A percentile compares a stretch with the other conserved stretches of the same genome.
These are phyloP conservation scores for Rynchops niger DNA, from an alignment of 2,113 vertebrate species.

Conservation along the genomic window DNA sequence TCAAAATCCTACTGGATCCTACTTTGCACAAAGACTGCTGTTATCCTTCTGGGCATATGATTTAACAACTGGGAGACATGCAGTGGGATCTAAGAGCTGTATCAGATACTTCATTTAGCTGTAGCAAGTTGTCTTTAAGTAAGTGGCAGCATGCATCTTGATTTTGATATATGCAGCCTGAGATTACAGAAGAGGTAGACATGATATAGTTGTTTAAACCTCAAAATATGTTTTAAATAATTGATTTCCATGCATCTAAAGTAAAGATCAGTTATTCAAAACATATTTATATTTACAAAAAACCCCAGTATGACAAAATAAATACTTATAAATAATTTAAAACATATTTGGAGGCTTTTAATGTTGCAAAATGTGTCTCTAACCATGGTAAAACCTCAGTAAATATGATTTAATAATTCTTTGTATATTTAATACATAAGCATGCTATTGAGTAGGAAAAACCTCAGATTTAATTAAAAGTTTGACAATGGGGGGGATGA, in stretches of 20 bases:
- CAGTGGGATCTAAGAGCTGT: background rate
- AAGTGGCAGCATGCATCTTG: background rate
- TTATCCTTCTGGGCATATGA: background rate
- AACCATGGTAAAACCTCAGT: background rate
- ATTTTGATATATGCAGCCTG: background rate
- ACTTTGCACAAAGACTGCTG: background rate
- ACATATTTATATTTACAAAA: conserved; percentile 6
- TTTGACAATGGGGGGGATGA: background rate
- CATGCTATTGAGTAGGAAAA: background rate
- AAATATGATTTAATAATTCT: background rate
- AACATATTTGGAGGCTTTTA: conserved; percentile 45
- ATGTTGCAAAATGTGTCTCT: conserved; percentile 6
- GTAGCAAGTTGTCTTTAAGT: background rate
- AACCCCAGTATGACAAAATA: conserved; percentile 18
- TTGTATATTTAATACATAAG: background rate
- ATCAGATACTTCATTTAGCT: background rate
- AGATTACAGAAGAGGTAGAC: background rate
- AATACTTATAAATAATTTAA: conserved; percentile 40
- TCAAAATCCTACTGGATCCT: background rate
- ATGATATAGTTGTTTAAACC: background rate
- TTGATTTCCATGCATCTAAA: conserved; percentile 39
- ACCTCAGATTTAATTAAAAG: background rate
- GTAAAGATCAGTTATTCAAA: conserved; percentile 41
- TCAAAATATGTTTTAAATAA: conserved; percentile 49
- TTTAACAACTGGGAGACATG: background rate